These are phyloP conservation scores for Pseudoips prasinana DNA, from an alignment of 2,888 invertebrate genomes.

Conservation along the genomic window DNA sequence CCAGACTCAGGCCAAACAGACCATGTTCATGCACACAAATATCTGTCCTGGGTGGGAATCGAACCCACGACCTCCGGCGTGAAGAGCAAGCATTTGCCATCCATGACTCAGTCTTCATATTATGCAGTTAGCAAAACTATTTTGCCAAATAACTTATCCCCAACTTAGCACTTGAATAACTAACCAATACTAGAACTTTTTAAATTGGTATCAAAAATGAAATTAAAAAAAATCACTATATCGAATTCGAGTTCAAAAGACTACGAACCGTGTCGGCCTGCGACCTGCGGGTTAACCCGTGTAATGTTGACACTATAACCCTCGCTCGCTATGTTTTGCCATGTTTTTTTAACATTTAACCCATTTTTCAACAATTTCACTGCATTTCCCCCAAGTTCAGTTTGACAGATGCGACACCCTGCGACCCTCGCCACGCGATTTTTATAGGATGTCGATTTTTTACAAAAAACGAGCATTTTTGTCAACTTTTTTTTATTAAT, in stretches of 20 bases:
- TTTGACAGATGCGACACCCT: slow-evolving; percentile 70
- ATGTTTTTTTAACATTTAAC: slow-evolving; percentile 71
- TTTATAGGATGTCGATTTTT: slow-evolving; percentile 74
- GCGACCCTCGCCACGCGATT: slow-evolving; percentile 61
- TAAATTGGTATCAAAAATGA: no score
- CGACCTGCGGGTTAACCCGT: slow-evolving; percentile 54
- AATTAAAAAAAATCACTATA: no score
- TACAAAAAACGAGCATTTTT: slow-evolving; percentile 56
- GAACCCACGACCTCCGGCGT: no score
- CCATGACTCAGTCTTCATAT: no score
- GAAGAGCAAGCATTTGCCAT: no score
- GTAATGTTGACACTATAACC: slow-evolving; percentile 48
- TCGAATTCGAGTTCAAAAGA: slow-evolving; percentile 31
- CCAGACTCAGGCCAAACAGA: no score
- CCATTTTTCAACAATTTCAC: slow-evolving; percentile 78
- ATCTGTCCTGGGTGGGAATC: no score
- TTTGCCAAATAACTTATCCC: no score
- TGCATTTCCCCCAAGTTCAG: slow-evolving; percentile 55
- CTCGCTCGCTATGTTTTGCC: slow-evolving; percentile 56
- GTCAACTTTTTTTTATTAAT: slow-evolving; percentile 57
- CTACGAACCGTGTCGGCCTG: slow-evolving; percentile 44
- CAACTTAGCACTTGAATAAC: no score
- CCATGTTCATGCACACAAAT: no score
- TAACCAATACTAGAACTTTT: no score
- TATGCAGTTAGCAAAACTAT: no score